These are phyloP conservation scores for Cyclina sinensis DNA, from an alignment of 1,140 invertebrate genomes.

Conservation along the genomic window DNA sequence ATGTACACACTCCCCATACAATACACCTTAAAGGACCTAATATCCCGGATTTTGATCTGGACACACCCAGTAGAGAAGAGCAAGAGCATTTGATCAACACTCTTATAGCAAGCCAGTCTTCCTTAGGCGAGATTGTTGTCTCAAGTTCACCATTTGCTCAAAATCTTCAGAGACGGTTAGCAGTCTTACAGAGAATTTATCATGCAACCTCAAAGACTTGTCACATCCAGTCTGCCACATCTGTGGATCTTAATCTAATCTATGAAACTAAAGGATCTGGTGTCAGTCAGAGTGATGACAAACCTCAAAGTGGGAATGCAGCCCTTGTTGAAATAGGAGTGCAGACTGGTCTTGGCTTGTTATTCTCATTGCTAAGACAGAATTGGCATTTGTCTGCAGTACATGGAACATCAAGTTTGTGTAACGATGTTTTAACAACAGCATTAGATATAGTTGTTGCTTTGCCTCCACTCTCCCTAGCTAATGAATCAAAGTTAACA, in stretches of 20 bases:
- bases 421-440: slow-evolving; percentile 89
- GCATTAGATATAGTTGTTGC: slow-evolving; percentile 88
- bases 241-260: slow-evolving; percentile 40
- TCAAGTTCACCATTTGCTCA: slow-evolving; percentile 89
- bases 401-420: slow-evolving; percentile 86
- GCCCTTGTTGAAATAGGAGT: slow-evolving; percentile 90
- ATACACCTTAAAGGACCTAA: slow-evolving; percentile 86
- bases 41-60: slow-evolving; percentile 87
- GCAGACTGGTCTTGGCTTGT: slow-evolving; percentile 89
- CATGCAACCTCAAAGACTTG: slow-evolving; percentile 89
- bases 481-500: slow-evolving; percentile 89
- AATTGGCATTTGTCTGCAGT: slow-evolving; percentile 88
- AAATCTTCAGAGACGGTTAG: slow-evolving; percentile 88
- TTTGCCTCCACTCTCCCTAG: slow-evolving; percentile 89
- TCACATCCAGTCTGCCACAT: slow-evolving; percentile 83
- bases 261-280: not conserved
- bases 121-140: slow-evolving; percentile 88
- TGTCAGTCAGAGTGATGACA: slow-evolving; percentile 42
- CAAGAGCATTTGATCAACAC: slow-evolving; percentile 88
- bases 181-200: slow-evolving; percentile 89
- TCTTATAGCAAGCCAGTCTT: slow-evolving; percentile 88
- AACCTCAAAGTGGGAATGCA: slow-evolving; percentile 86
- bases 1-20: slow-evolving; percentile 84
- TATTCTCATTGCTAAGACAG: slow-evolving; percentile 89
- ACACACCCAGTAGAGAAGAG: slow-evolving; percentile 86